A percentile compares a stretch with the other conserved stretches of the same genome.
phyloP scores from a whole-genome alignment of 2,113 vertebrate genomes.

The Grantiella picta region DNA sequence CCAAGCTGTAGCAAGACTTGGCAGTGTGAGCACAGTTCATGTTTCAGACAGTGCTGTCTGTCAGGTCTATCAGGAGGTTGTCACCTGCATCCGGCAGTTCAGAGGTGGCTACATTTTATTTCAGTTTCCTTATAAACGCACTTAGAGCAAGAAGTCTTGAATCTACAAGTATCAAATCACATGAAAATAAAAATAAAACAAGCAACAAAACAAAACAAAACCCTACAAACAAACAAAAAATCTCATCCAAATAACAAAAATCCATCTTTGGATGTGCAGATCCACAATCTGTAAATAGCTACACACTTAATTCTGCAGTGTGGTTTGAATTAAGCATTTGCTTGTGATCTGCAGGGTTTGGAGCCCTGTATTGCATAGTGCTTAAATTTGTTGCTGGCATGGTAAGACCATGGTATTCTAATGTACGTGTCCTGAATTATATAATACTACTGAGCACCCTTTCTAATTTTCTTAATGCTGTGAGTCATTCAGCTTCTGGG shows the following conservation, averaged over 20 bases:
- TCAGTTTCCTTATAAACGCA: neutral
- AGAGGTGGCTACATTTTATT: neutral
- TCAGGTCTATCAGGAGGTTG: neutral
- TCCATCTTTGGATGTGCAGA: neutral
- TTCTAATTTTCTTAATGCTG: conserved; percentile 48
- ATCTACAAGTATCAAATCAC: neutral
- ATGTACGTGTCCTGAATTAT: conserved; percentile 28
- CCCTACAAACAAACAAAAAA: neutral
- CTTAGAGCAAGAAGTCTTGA: neutral
- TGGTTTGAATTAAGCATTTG: neutral
- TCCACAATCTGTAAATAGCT: neutral
- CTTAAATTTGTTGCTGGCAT: neutral
- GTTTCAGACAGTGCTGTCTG: neutral
- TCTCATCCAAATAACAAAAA: neutral
- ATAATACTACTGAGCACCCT: conserved; percentile 27
- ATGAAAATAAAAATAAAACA: neutral
- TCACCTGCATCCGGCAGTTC: neutral
- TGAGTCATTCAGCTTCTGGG: conserved; percentile 57
- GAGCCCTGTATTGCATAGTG: neutral
- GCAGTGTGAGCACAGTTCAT: neutral
- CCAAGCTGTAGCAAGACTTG: neutral
- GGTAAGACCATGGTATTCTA: neutral
- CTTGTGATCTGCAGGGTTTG: neutral
- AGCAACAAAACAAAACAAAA: neutral
- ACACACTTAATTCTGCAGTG: neutral